Base-by-base conservation (phyloP, 2,113 vertebrate species). In the Plecturocebus donacophilus region DNA sequence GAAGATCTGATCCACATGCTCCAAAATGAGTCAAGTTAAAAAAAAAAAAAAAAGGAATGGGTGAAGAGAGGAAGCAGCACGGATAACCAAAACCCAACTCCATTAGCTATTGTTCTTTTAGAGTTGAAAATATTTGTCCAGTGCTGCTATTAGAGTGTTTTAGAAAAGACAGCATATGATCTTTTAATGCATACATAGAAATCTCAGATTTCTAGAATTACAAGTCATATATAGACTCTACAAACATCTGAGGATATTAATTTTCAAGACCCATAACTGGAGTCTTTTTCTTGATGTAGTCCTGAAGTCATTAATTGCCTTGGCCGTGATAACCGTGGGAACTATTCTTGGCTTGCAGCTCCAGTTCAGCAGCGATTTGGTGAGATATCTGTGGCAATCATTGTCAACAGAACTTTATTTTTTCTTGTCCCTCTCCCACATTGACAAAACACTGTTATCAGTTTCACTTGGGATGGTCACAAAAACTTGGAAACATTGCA, bases 381-480 rank as follows among this genome's bases (percentile, higher is more conserved):
- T 81, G 88, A 94, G 91, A 30, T 80, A 76, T 73, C 76, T 77
- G 40, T 52, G 79, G 81, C 89, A 85, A 88, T 61, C 64, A 71
- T 0, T 64, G 42, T 27, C 85, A 38, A 79, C 8, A 58, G 52
- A 66, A 81, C 32, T 86, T 92, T 84, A 66, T 61, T 92, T 91
- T 86, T 84, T n/a, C 40, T 83, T 75, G 23, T 81, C 45, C 21
- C 70, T 56, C 45, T 58, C 87, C 79, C 40, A 27, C 35, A 49
- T 3, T 61, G 82, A 83, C 54, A 91, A 94, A 97, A 96, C 45
- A 95, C 45, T 85, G 61, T 75, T 88, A 94, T 85, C 66, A 81
- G 56, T 93, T 93, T 93, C 81, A 86, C 58, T 52, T 70, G 70
- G 52, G 79, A 83, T 21, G 5, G 68, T 84, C 75, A 87, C 54